Evolutionary conservation across 37 sponge, comb jelly and placozoan species (phyloP), one percentile per base, ranked within the genome.

Genomic region (Chondrilla cf. caribensis): DNA sequence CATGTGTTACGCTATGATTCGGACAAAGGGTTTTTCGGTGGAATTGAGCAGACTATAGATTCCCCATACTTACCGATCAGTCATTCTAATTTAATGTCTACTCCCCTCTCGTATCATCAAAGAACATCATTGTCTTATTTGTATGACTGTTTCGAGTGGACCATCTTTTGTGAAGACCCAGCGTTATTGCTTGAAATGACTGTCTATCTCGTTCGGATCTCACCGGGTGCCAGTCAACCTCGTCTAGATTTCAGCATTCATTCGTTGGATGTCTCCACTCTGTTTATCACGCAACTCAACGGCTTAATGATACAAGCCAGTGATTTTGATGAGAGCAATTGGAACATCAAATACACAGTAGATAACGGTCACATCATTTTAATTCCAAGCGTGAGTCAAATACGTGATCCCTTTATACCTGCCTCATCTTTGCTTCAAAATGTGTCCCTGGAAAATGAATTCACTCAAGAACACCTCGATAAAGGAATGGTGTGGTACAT

Each of bases 381-480:
- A 14, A 11, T 47, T 6, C 6, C 9, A 47, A 47, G 11, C 11
- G 51, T 14, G 51, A 47, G 51, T 47, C 51, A 47, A 47, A 6
- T 6, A 14, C 6, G 6, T 47, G 9, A 47, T 14, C 51, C 51
- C 51, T 47, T 47, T 47, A 14, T 47, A 11, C 51, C 51, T 11
- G 11, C 11, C 11, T 6, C 9, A 11, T 6, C 6, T 6, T 11
- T 29, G 32, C 26, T 67, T 0, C 68, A 28, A 6, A 33, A 31
- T 29, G 28, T 33, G 17, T 29, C 26, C 2, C 33, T 33, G 35
- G 68, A 3, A 1, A 29, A 28, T 33, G 29, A 29, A 17, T 6
- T 67, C 68, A 67, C 68, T 8, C 68, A 67, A 33, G 68, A 67
- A 29, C 68, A 67, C 35, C 68, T 67, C 4, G 68, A 67, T 33